Conservation (phyloP, 92 coral and sea anemone genomes). For the Palythoa grandiflora region DNA sequence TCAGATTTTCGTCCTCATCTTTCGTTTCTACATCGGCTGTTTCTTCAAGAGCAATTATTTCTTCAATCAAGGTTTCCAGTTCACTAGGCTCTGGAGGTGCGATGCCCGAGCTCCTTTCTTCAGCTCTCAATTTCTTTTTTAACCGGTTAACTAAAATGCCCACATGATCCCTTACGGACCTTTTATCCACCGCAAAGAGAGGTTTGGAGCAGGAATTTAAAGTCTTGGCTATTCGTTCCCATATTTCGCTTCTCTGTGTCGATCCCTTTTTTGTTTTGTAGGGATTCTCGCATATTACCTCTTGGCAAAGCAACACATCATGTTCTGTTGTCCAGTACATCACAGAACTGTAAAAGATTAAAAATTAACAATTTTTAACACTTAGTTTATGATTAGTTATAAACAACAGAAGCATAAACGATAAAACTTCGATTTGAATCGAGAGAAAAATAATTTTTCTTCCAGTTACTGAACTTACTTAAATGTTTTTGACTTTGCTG, state of each 20-base stretch:
- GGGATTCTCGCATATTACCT: neutral
- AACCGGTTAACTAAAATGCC: neutral
- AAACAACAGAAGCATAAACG: no score
- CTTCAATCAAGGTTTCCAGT: slow-evolving; percentile 12
- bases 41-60: slow-evolving; percentile 28
- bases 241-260: neutral
- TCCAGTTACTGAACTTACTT: neutral
- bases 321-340: no score
- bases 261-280: neutral
- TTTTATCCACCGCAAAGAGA: neutral
- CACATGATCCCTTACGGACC: neutral
- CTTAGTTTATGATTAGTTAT: no score
- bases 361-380: no score
- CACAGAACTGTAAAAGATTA: no score
- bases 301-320: neutral
- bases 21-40: neutral
- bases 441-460: neutral
- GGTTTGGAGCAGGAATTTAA: neutral
- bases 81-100: slow-evolving; percentile 41
- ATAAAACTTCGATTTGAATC: neutral
- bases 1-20: slow-evolving; percentile 23
- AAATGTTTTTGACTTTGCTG: neutral
- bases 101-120: slow-evolving; percentile 36
- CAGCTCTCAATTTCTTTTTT: slow-evolving; percentile 29
- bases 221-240: neutral